Evolutionary conservation across 2,888 invertebrate species (phyloP).

Genomic region (Ashinkailepas kermadecensis): DNA sequence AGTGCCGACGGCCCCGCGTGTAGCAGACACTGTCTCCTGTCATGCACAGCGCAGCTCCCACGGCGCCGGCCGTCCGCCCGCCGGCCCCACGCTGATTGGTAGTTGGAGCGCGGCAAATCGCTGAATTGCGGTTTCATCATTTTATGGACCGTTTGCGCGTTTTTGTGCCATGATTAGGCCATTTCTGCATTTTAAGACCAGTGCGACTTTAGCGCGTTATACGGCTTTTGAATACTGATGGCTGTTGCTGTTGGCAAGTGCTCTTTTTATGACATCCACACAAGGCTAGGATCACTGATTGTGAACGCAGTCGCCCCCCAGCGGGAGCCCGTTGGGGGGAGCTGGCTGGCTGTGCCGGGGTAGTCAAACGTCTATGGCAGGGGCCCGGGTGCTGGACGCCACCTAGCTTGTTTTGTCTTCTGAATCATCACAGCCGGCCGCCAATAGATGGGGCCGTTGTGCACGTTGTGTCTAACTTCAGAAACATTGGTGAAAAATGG

Average conservation of each 20-base stretch:
- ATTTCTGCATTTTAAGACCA: neutral
- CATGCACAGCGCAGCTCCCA: neutral
- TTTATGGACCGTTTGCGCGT: neutral
- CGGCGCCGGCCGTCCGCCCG: neutral
- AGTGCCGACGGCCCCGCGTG: no score
- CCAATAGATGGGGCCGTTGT: no score
- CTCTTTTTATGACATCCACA: neutral
- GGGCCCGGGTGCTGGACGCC: no score
- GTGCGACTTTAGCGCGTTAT: neutral
- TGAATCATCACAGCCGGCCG: no score
- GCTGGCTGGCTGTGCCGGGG: no score
- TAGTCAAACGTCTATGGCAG: no score
- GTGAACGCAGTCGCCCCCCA: no score
- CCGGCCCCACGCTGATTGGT: neutral
- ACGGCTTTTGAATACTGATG: neutral
- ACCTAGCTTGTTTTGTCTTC: no score
- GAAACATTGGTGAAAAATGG: no score
- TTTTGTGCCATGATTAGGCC: constrained; percentile 21
- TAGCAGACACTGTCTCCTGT: neutral
- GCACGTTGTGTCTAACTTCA: no score
- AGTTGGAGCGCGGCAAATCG: neutral
- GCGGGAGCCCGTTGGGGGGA: no score
- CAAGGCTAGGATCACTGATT: no score
- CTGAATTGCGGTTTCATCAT: neutral
- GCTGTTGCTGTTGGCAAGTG: neutral